Evolutionary conservation across 2,888 invertebrate species (phyloP).

Genomic region (Zygaena filipendulae): DNA sequence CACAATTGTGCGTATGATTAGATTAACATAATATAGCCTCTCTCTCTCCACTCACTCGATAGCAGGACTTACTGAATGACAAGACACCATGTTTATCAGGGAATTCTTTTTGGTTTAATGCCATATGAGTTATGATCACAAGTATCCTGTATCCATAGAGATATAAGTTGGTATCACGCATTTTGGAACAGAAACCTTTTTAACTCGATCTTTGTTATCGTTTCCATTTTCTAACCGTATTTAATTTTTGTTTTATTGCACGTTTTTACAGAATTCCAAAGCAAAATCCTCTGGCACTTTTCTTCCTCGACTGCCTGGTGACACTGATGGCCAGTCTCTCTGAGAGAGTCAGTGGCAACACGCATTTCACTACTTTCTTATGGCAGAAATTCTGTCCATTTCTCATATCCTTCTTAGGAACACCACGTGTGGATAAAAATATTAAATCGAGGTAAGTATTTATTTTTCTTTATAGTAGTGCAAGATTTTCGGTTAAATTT

Average conservation of each 20-base stretch:
- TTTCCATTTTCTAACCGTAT: no score
- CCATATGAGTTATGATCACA: slow-evolving; percentile 1
- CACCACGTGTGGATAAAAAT: slow-evolving; percentile 86
- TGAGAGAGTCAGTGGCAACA: slow-evolving; percentile 83
- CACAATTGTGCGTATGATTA: slow-evolving; percentile 76
- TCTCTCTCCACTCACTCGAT: background rate
- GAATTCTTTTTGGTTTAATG: background rate
- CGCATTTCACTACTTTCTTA: slow-evolving; percentile 87
- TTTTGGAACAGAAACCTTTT: no score
- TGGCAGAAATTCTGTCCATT: slow-evolving; percentile 96
- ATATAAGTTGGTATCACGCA: no score
- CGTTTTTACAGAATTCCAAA: slow-evolving; percentile 64
- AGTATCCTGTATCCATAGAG: no score
- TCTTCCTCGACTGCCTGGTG: slow-evolving; percentile 87
- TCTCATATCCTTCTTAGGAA: slow-evolving; percentile 86
- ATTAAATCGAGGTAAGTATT: slow-evolving; percentile 73
- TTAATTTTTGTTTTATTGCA: background rate
- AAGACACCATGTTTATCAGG: background rate
- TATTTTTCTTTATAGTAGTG: background rate
- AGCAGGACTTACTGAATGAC: no score
- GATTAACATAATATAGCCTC: no score
- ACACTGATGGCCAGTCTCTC: slow-evolving; percentile 87
- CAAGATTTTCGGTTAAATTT: no score
- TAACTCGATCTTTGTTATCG: no score
- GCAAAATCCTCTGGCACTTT: slow-evolving; percentile 74